Evolutionary conservation across 2,797 vertebrate genomes (phyloP), one percentile per base, ranked within the genome.

Genomic region (Cephalopachus bancanus): DNA sequence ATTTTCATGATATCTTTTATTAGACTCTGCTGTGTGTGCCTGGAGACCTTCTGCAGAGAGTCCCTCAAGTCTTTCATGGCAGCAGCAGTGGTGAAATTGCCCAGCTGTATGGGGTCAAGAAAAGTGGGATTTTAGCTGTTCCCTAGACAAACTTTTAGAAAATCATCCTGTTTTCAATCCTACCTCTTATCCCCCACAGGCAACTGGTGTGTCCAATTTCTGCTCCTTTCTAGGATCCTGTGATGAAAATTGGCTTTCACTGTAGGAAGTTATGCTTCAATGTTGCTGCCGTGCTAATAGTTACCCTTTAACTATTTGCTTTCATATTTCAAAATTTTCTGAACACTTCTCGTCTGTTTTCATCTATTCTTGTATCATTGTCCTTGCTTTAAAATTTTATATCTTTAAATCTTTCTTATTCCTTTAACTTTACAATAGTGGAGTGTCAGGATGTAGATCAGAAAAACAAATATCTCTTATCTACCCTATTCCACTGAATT

Each of bases 191-290:
- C 12, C 28, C 24, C 30, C 16, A 67, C 81, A 78, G 30, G 14
- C 90, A 92, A 88, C 28, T 22, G 8, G 12, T 81, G 17, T 33
- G 93, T 94, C 62, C 22, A 67, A 74, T 86, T 91, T 91, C 37
- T 37, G 4, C 62, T 94, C 3, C 28, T 93, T 85, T 78, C 16
- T 51, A 55, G 33, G 44, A 75, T 60, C 64, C 51, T 53, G 24
- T 69, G 74, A 83, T 74, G 26, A 83, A 89, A 79, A 94, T 69
- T 69, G 44, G 33, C 59, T 93, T 79, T 86, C 59, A 44, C 49
- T 76, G 7, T 24, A 83, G 57, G 33, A 88, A 84, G 20, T 57
- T 71, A 30, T 22, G 44, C 4, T 59, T 81, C 62, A 16, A 3
- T 33, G 49, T 64, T 72, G 37, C 55, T 86, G 26, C 37, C 95